Evolutionary conservation across 2,113 vertebrate species (phyloP), one percentile per base, ranked within the genome.

Genomic region (Falco punctatus): DNA sequence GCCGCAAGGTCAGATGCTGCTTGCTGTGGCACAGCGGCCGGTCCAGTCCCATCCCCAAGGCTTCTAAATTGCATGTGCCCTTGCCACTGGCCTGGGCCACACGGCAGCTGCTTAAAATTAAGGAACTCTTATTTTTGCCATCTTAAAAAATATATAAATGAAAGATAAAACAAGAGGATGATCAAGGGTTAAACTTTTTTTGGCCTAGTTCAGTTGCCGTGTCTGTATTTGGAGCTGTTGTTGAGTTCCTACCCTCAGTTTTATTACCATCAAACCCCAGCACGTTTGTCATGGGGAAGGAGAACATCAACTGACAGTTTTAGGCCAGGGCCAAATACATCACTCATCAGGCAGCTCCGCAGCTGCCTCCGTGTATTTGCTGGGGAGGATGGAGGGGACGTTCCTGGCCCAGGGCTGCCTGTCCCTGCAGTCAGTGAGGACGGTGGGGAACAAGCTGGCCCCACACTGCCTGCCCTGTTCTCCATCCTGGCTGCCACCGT

Each of bases 311-410:
- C 13, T 72, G 90, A 93, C 62, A 1, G 86, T 97, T 95, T 88
- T 3, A 92, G 96, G 96, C 92, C 95, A 95, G 93, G 91, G 73
- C 86, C 83, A 74, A 86, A 73, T 13, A 5, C 73, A 48, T 81
- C 83, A 33, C 77, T 92, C 62, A 70, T 67, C 81, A 87, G 86
- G 81, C 81, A 81, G 81, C 83, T 79, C 88, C 5, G 10, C 57
- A 40, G 54, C 72, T 0, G 2, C 55, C 32, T 40, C 55, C 3
- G 4, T 26, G 81, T 24, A 1, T 59, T 55, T 67, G 35, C 70
- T 1, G 4, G 61, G 15, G 61, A 38, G 2, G 2, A 26, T 4
- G 33, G 21, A 49, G 35, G 32, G 46, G 28, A n/a, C 1, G 10
- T 21, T 71, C 30, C 12, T 3, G 6, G 17, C 10, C 20, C 35